phyloP scores from a whole-genome alignment of 2,797 vertebrate genomes.

The Trematomus bernacchii region DNA sequence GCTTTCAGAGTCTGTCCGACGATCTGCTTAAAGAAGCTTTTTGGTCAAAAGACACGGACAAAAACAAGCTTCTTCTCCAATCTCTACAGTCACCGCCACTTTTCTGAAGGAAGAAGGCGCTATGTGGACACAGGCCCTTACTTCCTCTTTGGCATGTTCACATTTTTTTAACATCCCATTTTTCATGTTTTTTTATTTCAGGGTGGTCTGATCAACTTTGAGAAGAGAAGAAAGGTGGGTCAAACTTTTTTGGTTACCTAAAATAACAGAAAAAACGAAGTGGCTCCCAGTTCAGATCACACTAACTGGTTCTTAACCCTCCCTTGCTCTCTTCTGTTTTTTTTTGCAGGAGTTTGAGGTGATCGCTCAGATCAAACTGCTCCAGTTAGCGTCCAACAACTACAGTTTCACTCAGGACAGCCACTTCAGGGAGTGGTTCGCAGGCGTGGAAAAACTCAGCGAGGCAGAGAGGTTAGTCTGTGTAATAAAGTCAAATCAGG shows the following conservation, averaged over 20 bases:
- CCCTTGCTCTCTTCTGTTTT: not conserved
- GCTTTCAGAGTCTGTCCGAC: too few relatives aligned
- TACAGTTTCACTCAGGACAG: constrained; percentile 92
- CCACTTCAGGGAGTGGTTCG: constrained; percentile 92
- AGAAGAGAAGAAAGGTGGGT: constrained; percentile 84
- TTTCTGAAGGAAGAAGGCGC: too few relatives aligned
- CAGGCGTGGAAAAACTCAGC: constrained; percentile 87
- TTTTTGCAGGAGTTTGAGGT: constrained; percentile 93
- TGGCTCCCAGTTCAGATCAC: not conserved
- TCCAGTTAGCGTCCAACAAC: constrained; percentile 95
- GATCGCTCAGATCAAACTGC: constrained; percentile 95
- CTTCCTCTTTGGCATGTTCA: not conserved
- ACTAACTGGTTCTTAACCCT: too few relatives aligned
- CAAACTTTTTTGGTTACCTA: not conserved
- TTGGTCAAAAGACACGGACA: too few relatives aligned
- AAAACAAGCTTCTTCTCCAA: too few relatives aligned
- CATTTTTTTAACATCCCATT: not conserved
- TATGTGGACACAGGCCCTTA: not conserved
- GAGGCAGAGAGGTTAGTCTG: constrained; percentile 90
- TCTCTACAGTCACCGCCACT: too few relatives aligned
- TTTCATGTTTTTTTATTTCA: constrained; percentile 33
- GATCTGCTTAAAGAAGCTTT: too few relatives aligned
- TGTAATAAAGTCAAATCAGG: not conserved
- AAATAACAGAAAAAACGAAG: not conserved
- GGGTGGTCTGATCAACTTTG: constrained; percentile 86